phyloP scores from a whole-genome alignment of 1,140 invertebrate genomes.

The Trachelipus rathkii region DNA sequence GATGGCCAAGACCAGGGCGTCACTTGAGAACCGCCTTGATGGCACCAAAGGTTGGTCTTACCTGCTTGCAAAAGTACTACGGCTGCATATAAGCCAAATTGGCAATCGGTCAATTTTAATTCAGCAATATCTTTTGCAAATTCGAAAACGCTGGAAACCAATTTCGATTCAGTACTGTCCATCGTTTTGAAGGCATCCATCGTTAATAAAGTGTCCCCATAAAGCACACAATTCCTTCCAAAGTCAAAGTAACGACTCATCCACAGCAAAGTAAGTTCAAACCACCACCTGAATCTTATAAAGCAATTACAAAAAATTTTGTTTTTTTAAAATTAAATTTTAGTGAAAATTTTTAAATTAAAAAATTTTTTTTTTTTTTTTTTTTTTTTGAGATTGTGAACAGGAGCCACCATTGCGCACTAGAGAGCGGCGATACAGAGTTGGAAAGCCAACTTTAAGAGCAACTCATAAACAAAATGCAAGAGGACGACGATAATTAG shows the following conservation, averaged over 20 bases:
- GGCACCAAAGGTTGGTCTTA: slow-evolving; percentile 50
- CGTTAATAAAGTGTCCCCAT: slow-evolving; percentile 80
- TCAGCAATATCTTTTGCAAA: slow-evolving; percentile 84
- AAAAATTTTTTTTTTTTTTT: too few relatives aligned
- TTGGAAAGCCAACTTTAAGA: too few relatives aligned
- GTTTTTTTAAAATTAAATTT: too few relatives aligned
- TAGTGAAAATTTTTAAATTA: too few relatives aligned
- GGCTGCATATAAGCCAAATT: slow-evolving; percentile 88
- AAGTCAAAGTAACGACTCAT: slow-evolving; percentile 89
- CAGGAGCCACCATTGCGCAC: too few relatives aligned
- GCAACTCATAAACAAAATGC: too few relatives aligned
- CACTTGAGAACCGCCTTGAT: slow-evolving; percentile 11
- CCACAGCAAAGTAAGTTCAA: slow-evolving; percentile 88
- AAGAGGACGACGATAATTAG: too few relatives aligned
- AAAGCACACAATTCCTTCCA: slow-evolving; percentile 79
- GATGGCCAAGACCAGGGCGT: slow-evolving; percentile 9
- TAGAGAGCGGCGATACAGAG: too few relatives aligned
- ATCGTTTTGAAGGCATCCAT: slow-evolving; percentile 75
- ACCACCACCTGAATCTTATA: slow-evolving; percentile 69
- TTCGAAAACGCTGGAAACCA: slow-evolving; percentile 87
- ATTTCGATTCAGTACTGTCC: slow-evolving; percentile 80
- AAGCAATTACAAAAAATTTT: too few relatives aligned
- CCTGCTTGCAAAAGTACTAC: slow-evolving; percentile 86
- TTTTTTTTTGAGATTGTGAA: too few relatives aligned
- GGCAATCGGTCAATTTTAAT: slow-evolving; percentile 88